Conservation (phyloP, 2,888 invertebrate species). For the Caenorhabditis macrosperma region DNA sequence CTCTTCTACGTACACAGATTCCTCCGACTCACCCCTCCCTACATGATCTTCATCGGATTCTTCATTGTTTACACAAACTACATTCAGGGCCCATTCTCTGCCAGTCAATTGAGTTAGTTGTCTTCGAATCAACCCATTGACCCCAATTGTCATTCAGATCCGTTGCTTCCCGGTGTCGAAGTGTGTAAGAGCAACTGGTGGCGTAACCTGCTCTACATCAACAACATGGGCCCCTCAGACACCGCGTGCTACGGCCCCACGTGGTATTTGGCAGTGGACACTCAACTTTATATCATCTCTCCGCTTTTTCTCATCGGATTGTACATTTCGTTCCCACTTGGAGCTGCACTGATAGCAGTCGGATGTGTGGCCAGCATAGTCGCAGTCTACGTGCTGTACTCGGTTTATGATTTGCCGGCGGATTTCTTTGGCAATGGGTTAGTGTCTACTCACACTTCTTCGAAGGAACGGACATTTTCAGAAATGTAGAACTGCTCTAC, state of each 20-base stretch:
- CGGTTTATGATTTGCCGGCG: constrained; percentile 19
- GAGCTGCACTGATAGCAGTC: not conserved
- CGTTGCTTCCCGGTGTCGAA: constrained; percentile 5
- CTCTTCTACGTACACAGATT: constrained; percentile 62
- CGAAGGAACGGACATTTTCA: not conserved
- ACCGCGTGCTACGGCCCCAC: constrained; percentile 50
- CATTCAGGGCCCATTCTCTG: constrained; percentile 48
- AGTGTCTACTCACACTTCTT: not conserved
- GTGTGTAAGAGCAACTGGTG: constrained; percentile 52
- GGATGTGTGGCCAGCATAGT: constrained; percentile 37
- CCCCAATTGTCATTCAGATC: constrained; percentile 1
- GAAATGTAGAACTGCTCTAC: constrained; percentile 1
- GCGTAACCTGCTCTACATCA: constrained; percentile 70
- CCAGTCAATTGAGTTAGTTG: constrained; percentile 27
- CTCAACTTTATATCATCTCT: constrained; percentile 56
- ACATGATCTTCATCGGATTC: constrained; percentile 60
- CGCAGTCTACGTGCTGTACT: constrained; percentile 25
- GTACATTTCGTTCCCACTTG: constrained; percentile 26
- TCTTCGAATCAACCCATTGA: not conserved
- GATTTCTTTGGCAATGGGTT: constrained; percentile 33
- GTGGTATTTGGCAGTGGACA: constrained; percentile 64
- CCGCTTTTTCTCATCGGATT: constrained; percentile 57
- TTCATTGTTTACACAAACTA: constrained; percentile 48
- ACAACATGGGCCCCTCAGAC: constrained; percentile 61
- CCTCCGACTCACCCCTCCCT: constrained; percentile 57